Percentiles rank a stretch among this genome's conserved stretches.
phyloP scores from a whole-genome alignment of 1,140 invertebrate genomes.

The Saxidomus purpurata region DNA sequence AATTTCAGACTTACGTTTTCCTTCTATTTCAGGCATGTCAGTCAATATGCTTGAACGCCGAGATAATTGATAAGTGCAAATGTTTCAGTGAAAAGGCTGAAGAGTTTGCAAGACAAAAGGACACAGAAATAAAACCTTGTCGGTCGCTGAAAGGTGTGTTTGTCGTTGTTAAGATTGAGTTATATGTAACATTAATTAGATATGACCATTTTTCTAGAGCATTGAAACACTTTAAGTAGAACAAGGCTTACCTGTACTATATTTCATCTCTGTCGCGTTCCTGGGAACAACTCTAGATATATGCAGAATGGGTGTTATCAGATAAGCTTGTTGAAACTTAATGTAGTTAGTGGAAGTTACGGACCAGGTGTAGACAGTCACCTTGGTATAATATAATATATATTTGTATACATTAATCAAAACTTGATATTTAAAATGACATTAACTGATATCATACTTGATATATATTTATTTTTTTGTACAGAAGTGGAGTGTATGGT shows the following conservation, averaged over 20 bases:
- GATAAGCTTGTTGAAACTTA: background rate
- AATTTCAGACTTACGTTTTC: too few species aligned
- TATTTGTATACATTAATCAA: too few species aligned
- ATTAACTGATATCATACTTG: too few species aligned
- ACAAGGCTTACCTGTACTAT: background rate
- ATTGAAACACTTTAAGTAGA: background rate
- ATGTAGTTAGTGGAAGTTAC: too few species aligned
- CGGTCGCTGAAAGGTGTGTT: background rate
- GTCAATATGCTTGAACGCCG: background rate
- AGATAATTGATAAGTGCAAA: constrained; percentile 12
- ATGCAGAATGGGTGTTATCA: background rate
- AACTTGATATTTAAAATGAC: too few species aligned
- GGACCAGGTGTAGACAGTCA: too few species aligned
- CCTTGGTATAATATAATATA: too few species aligned
- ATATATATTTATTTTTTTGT: too few species aligned
- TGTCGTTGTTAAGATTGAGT: background rate
- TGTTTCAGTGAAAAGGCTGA: constrained; percentile 15
- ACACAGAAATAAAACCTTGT: background rate
- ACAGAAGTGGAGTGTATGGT: constrained; percentile 36
- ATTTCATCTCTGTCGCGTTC: background rate
- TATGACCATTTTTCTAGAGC: background rate
- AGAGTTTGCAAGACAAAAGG: background rate
- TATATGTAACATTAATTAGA: too few species aligned
- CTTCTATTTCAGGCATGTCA: constrained; percentile 45
- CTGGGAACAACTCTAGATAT: background rate